Evolutionary conservation across 2,888 invertebrate species (phyloP).

Genomic region (Cerastoderma edule): DNA sequence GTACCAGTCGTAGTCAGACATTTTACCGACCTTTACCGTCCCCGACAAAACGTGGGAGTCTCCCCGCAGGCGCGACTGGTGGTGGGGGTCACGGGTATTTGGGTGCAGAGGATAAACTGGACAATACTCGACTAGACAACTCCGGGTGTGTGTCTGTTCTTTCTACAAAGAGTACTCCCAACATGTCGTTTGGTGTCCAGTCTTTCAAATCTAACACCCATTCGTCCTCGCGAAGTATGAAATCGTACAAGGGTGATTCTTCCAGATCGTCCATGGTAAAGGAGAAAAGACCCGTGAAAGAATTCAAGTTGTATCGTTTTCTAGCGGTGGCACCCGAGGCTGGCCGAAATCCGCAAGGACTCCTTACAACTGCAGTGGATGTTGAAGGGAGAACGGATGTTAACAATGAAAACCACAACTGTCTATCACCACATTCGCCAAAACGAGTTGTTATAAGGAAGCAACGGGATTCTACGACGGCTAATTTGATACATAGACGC

Average conservation of each 20-base stretch:
- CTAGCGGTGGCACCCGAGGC: constrained; percentile 67
- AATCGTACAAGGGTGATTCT: constrained; percentile 6
- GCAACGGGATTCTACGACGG: constrained; percentile 44
- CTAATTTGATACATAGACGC: constrained; percentile 50
- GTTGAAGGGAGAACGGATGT: background rate
- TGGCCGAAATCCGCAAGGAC: constrained; percentile 26
- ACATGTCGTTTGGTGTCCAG: constrained; percentile 31
- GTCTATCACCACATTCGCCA: constrained; percentile 15
- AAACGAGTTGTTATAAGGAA: constrained; percentile 27
- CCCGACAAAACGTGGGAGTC: background rate
- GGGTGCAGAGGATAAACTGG: constrained; percentile 31
- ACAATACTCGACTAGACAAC: constrained; percentile 25
- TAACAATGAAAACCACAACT: background rate
- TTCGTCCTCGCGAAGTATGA: constrained; percentile 4
- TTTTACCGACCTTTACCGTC: constrained; percentile 6
- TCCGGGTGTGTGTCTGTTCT: constrained; percentile 52
- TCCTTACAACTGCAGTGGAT: constrained; percentile 38
- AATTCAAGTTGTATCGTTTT: constrained; percentile 72
- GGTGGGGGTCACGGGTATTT: no score
- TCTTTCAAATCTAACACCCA: background rate
- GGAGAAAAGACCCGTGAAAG: constrained; percentile 48
- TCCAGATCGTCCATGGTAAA: constrained; percentile 5
- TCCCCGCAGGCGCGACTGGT: background rate
- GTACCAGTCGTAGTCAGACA: constrained; percentile 14
- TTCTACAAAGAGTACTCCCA: constrained; percentile 61